Evolutionary conservation across 2,888 invertebrate species (phyloP).

Genomic region (Mystacides longicornis): DNA sequence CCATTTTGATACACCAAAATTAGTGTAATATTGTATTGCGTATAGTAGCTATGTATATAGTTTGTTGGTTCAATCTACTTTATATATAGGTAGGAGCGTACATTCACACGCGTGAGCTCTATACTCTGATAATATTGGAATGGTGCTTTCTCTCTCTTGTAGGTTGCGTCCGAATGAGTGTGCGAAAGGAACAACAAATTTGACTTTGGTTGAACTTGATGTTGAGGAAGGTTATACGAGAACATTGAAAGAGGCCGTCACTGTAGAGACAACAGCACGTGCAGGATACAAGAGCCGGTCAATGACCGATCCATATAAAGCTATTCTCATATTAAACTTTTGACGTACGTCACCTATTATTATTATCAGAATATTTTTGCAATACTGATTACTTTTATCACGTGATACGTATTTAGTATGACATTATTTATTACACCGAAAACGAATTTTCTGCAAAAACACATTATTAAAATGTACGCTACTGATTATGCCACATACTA

Average conservation of each 20-base stretch:
- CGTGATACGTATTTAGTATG: too few species aligned
- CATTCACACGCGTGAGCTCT: too few species aligned
- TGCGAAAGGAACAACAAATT: conserved; percentile 16
- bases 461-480: too few species aligned
- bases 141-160: not conserved
- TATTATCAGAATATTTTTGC: not conserved
- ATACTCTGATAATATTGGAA: too few species aligned
- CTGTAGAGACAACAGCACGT: conserved; percentile 33
- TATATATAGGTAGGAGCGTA: too few species aligned
- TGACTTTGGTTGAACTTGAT: conserved; percentile 26
- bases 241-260: conserved; percentile 33
- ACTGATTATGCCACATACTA: too few species aligned
- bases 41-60: too few species aligned
- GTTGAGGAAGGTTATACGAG: conserved; percentile 32
- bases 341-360: not conserved
- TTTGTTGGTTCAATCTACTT: too few species aligned
- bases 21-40: too few species aligned
- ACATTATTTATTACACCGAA: too few species aligned
- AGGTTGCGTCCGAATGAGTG: not conserved
- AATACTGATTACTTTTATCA: not conserved
- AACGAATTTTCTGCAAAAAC: too few species aligned
- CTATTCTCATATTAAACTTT: conserved; percentile 4
- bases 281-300: conserved; percentile 20
- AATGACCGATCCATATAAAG: conserved; percentile 25
- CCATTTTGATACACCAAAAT: too few species aligned